Conservation (phyloP, 2,113 vertebrate genomes). For the Boulengeromyrus knoepffleri region DNA sequence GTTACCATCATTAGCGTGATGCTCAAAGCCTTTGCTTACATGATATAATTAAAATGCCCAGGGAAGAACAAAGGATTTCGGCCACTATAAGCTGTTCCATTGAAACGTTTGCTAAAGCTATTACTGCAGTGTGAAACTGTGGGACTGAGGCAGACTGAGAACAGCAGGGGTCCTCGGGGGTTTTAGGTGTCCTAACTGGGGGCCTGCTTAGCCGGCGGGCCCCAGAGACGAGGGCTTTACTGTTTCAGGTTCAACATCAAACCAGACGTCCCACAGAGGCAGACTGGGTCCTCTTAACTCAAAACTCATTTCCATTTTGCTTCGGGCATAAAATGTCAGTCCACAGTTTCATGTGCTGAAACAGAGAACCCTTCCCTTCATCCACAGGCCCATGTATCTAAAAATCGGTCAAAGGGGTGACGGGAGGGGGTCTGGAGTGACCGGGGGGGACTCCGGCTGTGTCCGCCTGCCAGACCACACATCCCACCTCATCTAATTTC, state of each 20-base stretch:
- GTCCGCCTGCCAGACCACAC: neutral
- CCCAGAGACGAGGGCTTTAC: neutral
- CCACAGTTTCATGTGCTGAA: neutral
- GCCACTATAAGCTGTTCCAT: neutral
- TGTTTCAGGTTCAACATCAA: constrained; percentile 3
- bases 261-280: neutral
- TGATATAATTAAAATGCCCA: neutral
- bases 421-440: neutral
- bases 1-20: neutral
- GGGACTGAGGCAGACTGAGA: neutral
- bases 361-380: neutral
- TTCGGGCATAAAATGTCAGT: neutral
- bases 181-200: neutral
- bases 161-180: neutral
- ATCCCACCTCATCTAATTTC: neutral
- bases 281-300: neutral
- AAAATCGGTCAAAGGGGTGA: neutral
- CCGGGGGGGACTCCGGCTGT: neutral
- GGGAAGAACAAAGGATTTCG: neutral
- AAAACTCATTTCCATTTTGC: constrained; percentile 6
- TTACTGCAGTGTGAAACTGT: neutral
- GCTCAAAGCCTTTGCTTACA: neutral
- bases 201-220: neutral
- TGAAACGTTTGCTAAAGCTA: neutral
- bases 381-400: neutral